Base-by-base conservation (phyloP, 1,140 invertebrate genomes). In the Drosophila nebulosa region DNA sequence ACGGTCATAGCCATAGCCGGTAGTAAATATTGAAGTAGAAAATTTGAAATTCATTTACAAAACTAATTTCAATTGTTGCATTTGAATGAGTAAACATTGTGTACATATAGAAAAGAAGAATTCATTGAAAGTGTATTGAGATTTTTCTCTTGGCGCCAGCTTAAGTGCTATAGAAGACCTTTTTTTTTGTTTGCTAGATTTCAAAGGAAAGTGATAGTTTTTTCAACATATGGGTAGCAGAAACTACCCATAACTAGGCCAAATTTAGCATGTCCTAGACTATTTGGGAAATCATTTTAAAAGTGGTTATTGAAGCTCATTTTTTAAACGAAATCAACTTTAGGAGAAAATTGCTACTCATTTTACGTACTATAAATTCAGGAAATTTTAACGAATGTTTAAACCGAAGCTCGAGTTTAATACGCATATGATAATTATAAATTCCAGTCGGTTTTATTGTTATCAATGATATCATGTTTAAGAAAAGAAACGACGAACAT, bases 11-110 rank as follows among this genome's bases (percentile, higher is more conserved):
- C 60, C 42, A 36, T 58, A 85, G 81, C 75, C 81, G 74, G 81
- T 85, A 85, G 81, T 85, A 63, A 81, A 71, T 86, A 86, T 75
- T 85, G 62, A 76, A 86, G 69, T 67, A 74, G 56, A 85, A 81
- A 68, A 86, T 81, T 74, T 85, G 69, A 86, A 85, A 85, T 86
- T 86, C 78, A 81, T 77, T 85, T 86, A 85, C 81, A 86, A 85
- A 85, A 85, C 81, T 85, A 85, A 86, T 85, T 85, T 85, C 81
- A 85, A 86, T 85, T 85, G 81, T 85, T 86, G 78, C 80, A 85
- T 76, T 85, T 85, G 65, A 42, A 55, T 59, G 80, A 74, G 59
- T 59, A 35, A 27, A 60, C 24, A 35, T 59, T 69, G 62, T 65
- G 56, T 66, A 78, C 55, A 78, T 10, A 70, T 24, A 61, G 50